phyloP scores from a whole-genome alignment of 2,888 invertebrate genomes.

The Thecocarcelia acutangulata region DNA sequence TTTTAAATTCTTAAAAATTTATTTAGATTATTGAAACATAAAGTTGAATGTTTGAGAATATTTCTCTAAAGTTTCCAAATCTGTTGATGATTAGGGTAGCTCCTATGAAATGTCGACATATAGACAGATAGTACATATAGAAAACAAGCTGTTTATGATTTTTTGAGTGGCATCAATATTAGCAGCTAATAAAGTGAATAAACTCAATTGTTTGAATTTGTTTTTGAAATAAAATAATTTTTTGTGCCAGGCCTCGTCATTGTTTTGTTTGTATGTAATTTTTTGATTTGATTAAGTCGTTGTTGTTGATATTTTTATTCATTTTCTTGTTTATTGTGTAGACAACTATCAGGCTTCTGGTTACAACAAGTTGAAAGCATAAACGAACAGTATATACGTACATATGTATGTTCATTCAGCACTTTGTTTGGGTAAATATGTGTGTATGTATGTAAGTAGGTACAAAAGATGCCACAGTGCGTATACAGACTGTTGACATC shows the following conservation, averaged over 20 bases:
- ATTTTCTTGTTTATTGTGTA: slow-evolving; percentile 43
- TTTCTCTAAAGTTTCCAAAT: too few relatives aligned
- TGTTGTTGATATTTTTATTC: slow-evolving; percentile 38
- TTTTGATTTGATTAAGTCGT: slow-evolving; percentile 44
- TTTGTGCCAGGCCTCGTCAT: slow-evolving; percentile 8
- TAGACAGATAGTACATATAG: too few relatives aligned
- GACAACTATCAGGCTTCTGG: slow-evolving; percentile 59
- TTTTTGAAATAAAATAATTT: background rate
- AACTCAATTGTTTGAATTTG: too few relatives aligned
- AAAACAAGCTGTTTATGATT: too few relatives aligned
- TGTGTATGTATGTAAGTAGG: too few relatives aligned
- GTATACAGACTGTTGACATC: slow-evolving; percentile 42
- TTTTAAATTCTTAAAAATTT: too few relatives aligned
- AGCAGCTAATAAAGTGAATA: too few relatives aligned
- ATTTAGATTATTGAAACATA: too few relatives aligned
- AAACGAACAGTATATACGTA: slow-evolving; percentile 26
- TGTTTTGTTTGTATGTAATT: slow-evolving; percentile 1
- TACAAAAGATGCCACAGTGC: slow-evolving; percentile 39
- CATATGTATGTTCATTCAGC: slow-evolving; percentile 18
- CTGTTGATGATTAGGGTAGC: too few relatives aligned
- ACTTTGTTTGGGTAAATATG: slow-evolving; percentile 58
- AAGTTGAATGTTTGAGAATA: too few relatives aligned
- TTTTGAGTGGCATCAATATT: too few relatives aligned
- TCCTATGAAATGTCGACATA: too few relatives aligned
- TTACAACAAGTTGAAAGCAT: slow-evolving; percentile 57